Conservation (phyloP, 2,113 vertebrate species). For the Paedocypris sp. region DNA sequence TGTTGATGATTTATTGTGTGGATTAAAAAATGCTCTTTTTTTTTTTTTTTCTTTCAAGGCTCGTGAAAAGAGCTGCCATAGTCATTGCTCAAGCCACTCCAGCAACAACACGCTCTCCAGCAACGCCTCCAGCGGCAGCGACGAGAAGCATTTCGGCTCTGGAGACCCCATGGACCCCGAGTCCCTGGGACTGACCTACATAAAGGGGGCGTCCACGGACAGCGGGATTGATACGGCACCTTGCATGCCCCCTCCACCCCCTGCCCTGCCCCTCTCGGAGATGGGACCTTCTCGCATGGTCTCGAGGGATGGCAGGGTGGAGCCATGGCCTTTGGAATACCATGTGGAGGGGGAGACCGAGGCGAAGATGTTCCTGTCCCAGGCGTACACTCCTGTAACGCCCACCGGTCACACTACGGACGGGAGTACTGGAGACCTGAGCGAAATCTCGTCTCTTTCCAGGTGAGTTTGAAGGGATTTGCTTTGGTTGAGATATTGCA, state of each 20-base stretch:
- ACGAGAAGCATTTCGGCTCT: conserved; percentile 72
- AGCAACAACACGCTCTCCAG: conserved; percentile 74
- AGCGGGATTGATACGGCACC: conserved; percentile 75
- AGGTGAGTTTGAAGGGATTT: conserved; percentile 60
- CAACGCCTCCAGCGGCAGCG: conserved; percentile 71
- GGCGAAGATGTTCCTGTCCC: conserved; percentile 56
- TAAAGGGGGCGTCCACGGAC: conserved; percentile 76
- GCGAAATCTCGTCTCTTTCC: conserved; percentile 74
- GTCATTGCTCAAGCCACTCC: conserved; percentile 67
- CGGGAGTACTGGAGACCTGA: conserved; percentile 73
- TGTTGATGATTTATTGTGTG: no score
- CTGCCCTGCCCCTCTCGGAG: conserved; percentile 49
- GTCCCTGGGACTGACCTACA: conserved; percentile 67
- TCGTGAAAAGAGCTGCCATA: conserved; percentile 55
- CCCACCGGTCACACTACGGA: conserved; percentile 46
- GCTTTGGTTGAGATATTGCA: no score
- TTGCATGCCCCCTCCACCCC: conserved; percentile 56
- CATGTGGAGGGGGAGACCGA: conserved; percentile 46
- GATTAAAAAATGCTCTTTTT: no score
- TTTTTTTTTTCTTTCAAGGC: conserved; percentile 46
- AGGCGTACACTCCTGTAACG: conserved; percentile 54
- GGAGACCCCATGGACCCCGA: conserved; percentile 75
- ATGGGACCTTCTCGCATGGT: conserved; percentile 50
- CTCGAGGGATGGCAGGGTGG: conserved; percentile 47
- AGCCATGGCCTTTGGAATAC: conserved; percentile 56